A percentile compares a stretch with the other conserved stretches of the same genome.
phyloP scores from a whole-genome alignment of 2,888 invertebrate species.

The Xanthostigma xanthostigma region DNA sequence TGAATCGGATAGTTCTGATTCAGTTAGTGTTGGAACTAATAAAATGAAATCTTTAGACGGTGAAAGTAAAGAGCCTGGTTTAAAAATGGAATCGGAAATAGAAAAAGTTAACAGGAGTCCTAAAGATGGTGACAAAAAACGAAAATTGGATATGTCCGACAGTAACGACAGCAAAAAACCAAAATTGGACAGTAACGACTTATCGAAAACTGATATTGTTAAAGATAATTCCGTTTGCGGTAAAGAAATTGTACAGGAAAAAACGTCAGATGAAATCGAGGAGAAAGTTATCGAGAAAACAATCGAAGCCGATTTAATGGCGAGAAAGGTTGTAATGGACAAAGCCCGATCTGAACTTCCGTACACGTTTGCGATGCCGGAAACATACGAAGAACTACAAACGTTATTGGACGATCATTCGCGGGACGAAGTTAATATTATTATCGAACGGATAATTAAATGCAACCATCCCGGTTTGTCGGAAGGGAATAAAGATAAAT shows the following conservation, averaged over 20 bases:
- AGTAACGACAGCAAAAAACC: not conserved
- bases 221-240: no score
- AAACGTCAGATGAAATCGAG: conserved; percentile 9
- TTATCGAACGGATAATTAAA: conserved; percentile 71
- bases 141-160: not conserved
- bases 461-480: conserved; percentile 73
- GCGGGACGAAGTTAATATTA: conserved; percentile 47
- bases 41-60: conserved; percentile 11
- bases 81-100: conserved; percentile 9
- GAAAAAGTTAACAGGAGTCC: conserved; percentile 1
- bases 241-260: conserved; percentile 6
- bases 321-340: conserved; percentile 34
- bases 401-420: conserved; percentile 43
- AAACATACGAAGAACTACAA: conserved; percentile 44
- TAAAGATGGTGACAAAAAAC: conserved; percentile 3
- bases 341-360: conserved; percentile 41
- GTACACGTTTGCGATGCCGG: conserved; percentile 41
- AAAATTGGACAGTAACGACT: conserved; percentile 4
- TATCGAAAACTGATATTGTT: not conserved
- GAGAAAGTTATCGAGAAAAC: conserved; percentile 6
- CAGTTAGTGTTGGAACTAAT: conserved; percentile 17
- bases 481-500: conserved; percentile 60
- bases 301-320: conserved; percentile 24
- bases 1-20: conserved; percentile 9
- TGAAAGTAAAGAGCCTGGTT: conserved; percentile 7